phyloP scores from a whole-genome alignment of 2,888 invertebrate genomes.

The Acheta domesticus region DNA sequence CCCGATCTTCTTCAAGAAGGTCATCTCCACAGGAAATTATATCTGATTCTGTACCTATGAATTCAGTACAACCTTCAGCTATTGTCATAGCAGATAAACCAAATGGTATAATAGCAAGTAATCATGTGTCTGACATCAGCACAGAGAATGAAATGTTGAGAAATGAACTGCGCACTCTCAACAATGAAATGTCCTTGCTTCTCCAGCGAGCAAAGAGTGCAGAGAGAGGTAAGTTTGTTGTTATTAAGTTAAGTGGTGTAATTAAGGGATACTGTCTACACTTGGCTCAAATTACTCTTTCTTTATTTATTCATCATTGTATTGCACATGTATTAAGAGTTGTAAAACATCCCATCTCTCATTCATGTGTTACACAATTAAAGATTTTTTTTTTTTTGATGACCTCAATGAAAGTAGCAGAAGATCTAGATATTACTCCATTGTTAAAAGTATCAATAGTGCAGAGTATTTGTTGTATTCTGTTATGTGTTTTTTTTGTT shows the following conservation, averaged over 20 bases:
- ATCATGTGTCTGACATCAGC: slow-evolving; percentile 25
- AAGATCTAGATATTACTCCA: no score
- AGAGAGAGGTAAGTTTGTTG: slow-evolving; percentile 47
- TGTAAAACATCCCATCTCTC: no score
- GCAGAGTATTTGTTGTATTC: no score
- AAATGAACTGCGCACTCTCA: slow-evolving; percentile 53
- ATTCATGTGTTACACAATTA: no score
- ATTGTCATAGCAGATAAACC: neutral
- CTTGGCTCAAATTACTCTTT: no score
- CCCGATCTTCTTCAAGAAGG: slow-evolving; percentile 23
- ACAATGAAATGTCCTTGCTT: slow-evolving; percentile 52
- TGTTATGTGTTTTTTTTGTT: no score
- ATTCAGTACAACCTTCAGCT: neutral
- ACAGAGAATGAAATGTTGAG: slow-evolving; percentile 46
- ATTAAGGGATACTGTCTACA: neutral
- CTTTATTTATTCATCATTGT: no score
- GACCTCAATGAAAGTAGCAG: no score
- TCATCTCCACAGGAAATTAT: slow-evolving; percentile 23
- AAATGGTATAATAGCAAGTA: neutral
- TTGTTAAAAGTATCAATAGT: neutral
- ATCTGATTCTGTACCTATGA: neutral
- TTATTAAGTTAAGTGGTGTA: neutral
- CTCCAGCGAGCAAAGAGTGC: slow-evolving; percentile 50
- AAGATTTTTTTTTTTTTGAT: no score
- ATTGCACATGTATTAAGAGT: no score